Evolutionary conservation across 2,888 invertebrate species (phyloP), one percentile per base, ranked within the genome.

Genomic region (Eristalis pertinax): DNA sequence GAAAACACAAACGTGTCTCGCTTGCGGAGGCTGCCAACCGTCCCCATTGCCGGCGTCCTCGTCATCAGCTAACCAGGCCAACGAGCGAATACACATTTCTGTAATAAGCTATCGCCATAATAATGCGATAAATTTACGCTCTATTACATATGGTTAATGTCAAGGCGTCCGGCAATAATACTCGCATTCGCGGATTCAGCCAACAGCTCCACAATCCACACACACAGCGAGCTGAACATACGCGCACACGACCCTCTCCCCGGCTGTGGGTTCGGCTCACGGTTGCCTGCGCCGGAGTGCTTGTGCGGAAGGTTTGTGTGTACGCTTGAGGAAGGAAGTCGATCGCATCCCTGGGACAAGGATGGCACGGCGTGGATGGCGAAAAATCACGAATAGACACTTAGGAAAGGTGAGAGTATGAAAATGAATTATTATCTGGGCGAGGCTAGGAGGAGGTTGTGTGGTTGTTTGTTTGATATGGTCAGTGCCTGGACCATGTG

Each of bases 361-460:
- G 32, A 32, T 32, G 32, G 32, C 32, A 32, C 0, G 83, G 78
- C 67, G 83, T 83, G 69, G 58, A 24, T 19, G 29, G 35, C 24
- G 26, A 35, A 24, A 78, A 75, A 67, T 74, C 78, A 79, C 78
- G 83, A 78, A 76, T 72, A 87, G 79, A 74, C 67, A 86, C 76
- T 76, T 65, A 64, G 63, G 50, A 84, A 65, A 87, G 84, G 87
- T 87, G 87, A 87, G 84, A 87, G 84, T 80, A 80, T 84, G 79
- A 87, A 87, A 87, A 84, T 87, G 87, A 87, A 69, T 87, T 87
- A 87, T 87, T 72, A 76, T 64, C 67, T 87, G 87, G 84, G 84
- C 79, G 79, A 84, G 75, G 84, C 73, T 73, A 29, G 74, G 22
- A 67, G 83, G 79, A 67, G 78, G 72, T 73, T 79, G 65, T 67